Evolutionary conservation across 2,113 vertebrate species (phyloP).

Genomic region (Elachura formosa): DNA sequence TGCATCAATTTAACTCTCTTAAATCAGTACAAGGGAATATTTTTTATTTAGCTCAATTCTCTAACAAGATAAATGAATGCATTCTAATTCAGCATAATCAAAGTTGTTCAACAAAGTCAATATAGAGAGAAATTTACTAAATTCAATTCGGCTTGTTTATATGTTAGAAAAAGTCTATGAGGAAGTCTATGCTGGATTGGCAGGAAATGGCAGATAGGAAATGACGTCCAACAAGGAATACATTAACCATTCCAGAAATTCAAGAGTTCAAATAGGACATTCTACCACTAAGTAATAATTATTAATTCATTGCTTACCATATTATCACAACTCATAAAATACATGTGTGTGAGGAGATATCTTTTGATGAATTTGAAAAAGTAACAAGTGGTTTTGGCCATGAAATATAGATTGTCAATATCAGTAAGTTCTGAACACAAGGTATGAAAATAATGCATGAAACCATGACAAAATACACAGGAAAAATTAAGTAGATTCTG

Average conservation of each 20-base stretch:
- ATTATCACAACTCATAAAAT: not conserved
- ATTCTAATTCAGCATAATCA: not conserved
- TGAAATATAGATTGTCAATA: not conserved
- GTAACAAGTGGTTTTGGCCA: fast-evolving
- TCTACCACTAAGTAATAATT: not conserved
- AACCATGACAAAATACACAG: fast-evolving
- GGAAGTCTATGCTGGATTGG: not conserved
- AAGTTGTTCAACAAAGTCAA: not conserved
- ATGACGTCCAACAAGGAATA: not conserved
- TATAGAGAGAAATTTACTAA: not conserved
- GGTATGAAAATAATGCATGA: not conserved
- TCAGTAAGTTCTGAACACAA: not conserved
- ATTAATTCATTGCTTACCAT: not conserved
- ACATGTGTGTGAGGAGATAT: not conserved
- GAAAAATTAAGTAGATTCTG: not conserved
- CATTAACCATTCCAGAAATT: not conserved
- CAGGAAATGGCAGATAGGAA: not conserved
- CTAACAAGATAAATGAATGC: not conserved
- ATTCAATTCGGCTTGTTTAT: not conserved
- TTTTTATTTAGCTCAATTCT: constrained; percentile 7
- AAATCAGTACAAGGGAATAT: not conserved
- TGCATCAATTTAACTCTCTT: not conserved
- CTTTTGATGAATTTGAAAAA: not conserved
- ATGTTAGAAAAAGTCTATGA: not conserved
- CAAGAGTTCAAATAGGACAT: not conserved